Conservation (phyloP, 2,888 invertebrate genomes). For the Aphodius granarius region DNA sequence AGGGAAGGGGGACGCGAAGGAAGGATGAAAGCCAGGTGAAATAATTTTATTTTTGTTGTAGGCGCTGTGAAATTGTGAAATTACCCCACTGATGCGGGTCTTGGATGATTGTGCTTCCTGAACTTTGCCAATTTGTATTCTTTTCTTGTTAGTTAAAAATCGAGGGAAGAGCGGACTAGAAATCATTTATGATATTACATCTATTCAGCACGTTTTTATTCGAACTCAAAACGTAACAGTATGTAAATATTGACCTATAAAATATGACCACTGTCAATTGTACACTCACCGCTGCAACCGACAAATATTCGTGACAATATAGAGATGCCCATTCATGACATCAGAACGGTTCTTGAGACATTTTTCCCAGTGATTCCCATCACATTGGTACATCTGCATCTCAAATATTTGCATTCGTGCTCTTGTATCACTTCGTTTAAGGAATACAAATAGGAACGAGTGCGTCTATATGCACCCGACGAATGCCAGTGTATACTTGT, state of each 20-base stretch:
- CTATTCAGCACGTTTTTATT: too few relatives aligned
- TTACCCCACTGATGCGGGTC: background rate
- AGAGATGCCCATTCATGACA: background rate
- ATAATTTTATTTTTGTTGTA: background rate
- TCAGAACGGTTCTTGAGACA: background rate
- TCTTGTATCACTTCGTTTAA: background rate
- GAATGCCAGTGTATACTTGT: background rate
- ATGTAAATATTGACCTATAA: too few relatives aligned
- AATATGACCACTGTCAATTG: too few relatives aligned
- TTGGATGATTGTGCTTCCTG: background rate
- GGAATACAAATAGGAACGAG: background rate
- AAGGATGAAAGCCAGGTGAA: background rate
- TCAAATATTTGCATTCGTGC: background rate
- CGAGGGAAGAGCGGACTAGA: background rate
- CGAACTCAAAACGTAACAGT: too few relatives aligned
- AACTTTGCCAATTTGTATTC: background rate
- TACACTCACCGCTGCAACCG: background rate
- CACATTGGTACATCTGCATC: background rate
- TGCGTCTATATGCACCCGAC: background rate
- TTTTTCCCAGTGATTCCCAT: background rate
- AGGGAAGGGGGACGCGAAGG: background rate
- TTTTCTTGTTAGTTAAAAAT: background rate
- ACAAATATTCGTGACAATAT: background rate
- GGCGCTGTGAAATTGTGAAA: background rate
- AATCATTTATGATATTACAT: too few relatives aligned